Evolutionary conservation across 2,797 vertebrate genomes (phyloP).

Genomic region (Lithobates sylvaticus): DNA sequence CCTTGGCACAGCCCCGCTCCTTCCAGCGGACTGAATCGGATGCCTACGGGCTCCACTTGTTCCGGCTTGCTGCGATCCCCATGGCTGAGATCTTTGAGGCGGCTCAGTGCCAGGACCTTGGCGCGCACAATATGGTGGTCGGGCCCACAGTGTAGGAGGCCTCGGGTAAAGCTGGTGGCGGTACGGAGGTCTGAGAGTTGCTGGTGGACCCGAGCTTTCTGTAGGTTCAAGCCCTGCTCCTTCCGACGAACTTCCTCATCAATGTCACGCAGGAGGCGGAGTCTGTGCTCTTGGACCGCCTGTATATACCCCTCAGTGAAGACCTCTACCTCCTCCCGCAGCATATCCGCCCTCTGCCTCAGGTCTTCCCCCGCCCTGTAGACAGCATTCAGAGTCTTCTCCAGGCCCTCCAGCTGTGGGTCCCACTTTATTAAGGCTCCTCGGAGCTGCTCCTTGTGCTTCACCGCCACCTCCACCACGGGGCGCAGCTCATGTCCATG

Average conservation of each 20-base stretch:
- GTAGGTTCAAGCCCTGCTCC: constrained; percentile 85
- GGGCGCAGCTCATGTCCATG: constrained; percentile 82
- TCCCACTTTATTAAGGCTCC: constrained; percentile 79
- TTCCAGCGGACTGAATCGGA: constrained; percentile 82
- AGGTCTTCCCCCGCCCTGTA: constrained; percentile 73
- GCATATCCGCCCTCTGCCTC: constrained; percentile 67
- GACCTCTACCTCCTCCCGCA: constrained; percentile 76
- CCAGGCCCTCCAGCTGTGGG: constrained; percentile 77
- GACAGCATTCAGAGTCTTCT: constrained; percentile 77
- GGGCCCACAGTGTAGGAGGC: constrained; percentile 82
- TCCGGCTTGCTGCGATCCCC: constrained; percentile 69
- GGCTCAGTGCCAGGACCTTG: constrained; percentile 82
- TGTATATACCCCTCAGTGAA: constrained; percentile 83
- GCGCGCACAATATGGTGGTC: constrained; percentile 87
- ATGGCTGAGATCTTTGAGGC: constrained; percentile 79
- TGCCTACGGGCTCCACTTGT: constrained; percentile 69
- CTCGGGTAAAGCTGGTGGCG: constrained; percentile 84
- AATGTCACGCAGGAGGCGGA: constrained; percentile 82
- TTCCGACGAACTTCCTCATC: constrained; percentile 82
- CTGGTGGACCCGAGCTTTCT: constrained; percentile 87
- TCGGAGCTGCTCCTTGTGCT: constrained; percentile 80
- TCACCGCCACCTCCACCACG: constrained; percentile 73
- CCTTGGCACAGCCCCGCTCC: constrained; percentile 81
- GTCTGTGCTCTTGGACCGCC: constrained; percentile 83
- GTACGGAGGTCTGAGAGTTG: constrained; percentile 82